Percentiles rank a stretch among this genome's conserved stretches.
Evolutionary conservation across 1,140 invertebrate species (phyloP).

Genomic region (Drosophila jambulina): DNA sequence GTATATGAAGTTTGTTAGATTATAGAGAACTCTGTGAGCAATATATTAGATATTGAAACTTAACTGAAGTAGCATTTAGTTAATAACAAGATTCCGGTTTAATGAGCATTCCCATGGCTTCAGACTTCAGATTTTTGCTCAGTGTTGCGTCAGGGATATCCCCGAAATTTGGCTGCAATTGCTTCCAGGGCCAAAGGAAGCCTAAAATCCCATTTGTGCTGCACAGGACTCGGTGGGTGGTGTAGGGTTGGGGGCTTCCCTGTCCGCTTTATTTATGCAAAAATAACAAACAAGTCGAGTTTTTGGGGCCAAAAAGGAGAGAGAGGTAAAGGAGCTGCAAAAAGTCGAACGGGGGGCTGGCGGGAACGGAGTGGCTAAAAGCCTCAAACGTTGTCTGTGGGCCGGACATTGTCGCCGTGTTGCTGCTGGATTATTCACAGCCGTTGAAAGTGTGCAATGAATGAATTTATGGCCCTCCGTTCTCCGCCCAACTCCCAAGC

Average conservation of each 20-base stretch:
- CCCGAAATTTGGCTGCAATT: slow-evolving; percentile 51
- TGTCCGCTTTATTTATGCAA: slow-evolving; percentile 76
- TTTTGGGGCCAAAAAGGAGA: slow-evolving; percentile 11
- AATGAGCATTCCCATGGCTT: neutral
- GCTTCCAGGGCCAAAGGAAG: slow-evolving; percentile 35
- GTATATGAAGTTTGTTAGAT: too few species aligned
- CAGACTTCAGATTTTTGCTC: neutral
- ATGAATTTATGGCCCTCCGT: slow-evolving; percentile 70
- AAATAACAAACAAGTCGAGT: slow-evolving; percentile 75
- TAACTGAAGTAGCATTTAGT: too few species aligned
- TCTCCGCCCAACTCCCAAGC: neutral
- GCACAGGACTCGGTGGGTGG: slow-evolving; percentile 29
- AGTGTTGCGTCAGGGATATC: slow-evolving; percentile 48
- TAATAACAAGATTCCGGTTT: neutral
- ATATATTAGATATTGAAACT: too few species aligned
- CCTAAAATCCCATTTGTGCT: slow-evolving; percentile 78
- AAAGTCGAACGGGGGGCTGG: neutral
- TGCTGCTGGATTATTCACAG: slow-evolving; percentile 79
- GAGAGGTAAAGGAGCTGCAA: slow-evolving; percentile 26
- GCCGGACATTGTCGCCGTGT: slow-evolving; percentile 75
- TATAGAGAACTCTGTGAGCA: neutral
- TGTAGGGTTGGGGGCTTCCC: neutral
- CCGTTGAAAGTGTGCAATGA: slow-evolving; percentile 80
- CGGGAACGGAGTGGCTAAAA: slow-evolving; percentile 47
- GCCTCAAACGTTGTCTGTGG: slow-evolving; percentile 64